Evolutionary conservation across 2,888 invertebrate species (phyloP).

Genomic region (Tiliacea citrago): DNA sequence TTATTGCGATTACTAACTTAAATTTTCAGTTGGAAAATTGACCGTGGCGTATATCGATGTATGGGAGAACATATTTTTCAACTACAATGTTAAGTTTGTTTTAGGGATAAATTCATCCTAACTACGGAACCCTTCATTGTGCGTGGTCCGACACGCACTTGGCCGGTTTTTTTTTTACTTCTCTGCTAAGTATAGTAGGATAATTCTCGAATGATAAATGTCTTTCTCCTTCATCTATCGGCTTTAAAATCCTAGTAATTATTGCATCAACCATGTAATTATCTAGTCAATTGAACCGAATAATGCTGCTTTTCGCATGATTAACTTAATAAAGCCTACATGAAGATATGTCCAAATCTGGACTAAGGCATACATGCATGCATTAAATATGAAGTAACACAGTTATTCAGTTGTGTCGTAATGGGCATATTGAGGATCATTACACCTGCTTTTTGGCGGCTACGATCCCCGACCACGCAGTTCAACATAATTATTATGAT

Average conservation of each 20-base stretch:
- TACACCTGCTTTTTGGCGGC: conserved; percentile 54
- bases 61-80: too few relatives aligned
- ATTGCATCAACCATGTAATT: neutral
- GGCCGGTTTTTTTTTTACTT: conserved; percentile 26
- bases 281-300: conserved; percentile 6
- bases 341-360: conserved; percentile 37
- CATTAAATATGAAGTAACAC: conserved; percentile 29
- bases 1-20: too few relatives aligned
- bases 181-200: neutral
- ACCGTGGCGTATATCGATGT: too few relatives aligned
- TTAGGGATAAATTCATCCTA: too few relatives aligned
- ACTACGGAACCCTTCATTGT: too few relatives aligned
- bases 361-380: conserved; percentile 12
- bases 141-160: too few relatives aligned
- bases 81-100: too few relatives aligned
- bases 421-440: conserved; percentile 51
- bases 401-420: conserved; percentile 48
- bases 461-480: conserved; percentile 58
- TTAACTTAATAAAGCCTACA: conserved; percentile 1
- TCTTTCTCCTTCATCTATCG: neutral
- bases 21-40: too few relatives aligned
- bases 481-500: conserved; percentile 41
- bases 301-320: conserved; percentile 17
- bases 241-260: neutral
- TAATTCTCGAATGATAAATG: neutral